These are phyloP conservation scores for Drosophila sulfurigaster DNA, from an alignment of 1,140 invertebrate genomes.

Conservation along the genomic window DNA sequence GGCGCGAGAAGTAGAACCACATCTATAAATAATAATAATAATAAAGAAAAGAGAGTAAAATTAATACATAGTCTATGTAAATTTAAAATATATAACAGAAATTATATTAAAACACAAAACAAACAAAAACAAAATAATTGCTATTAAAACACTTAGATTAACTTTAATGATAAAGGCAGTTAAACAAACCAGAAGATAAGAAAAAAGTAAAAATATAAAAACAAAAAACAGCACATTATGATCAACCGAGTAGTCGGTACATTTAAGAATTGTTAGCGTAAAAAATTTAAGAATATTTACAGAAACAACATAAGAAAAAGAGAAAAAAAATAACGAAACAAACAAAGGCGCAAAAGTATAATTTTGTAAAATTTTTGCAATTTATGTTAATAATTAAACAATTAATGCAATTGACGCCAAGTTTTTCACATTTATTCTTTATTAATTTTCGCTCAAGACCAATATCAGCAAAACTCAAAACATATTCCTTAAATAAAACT, in stretches of 20 bases:
- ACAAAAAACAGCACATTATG: constrained; percentile 49
- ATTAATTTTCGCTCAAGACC: constrained; percentile 57
- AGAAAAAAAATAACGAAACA: constrained; percentile 48
- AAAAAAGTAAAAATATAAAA: constrained; percentile 36
- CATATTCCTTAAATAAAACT: constrained; percentile 44
- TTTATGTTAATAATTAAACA: constrained; percentile 63
- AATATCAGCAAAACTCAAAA: constrained; percentile 44
- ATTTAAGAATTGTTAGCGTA: constrained; percentile 76
- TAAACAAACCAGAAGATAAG: constrained; percentile 45
- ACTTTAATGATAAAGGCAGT: constrained; percentile 69
- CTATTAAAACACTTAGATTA: constrained; percentile 73
- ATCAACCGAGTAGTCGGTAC: constrained; percentile 62
- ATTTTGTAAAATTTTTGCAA: constrained; percentile 80
- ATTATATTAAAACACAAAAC: constrained; percentile 69
- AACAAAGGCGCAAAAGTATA: constrained; percentile 68
- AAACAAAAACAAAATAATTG: constrained; percentile 48
- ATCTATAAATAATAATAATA: constrained; percentile 70
- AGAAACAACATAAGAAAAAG: constrained; percentile 38
- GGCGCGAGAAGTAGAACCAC: constrained; percentile 68
- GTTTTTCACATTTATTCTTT: constrained; percentile 48
- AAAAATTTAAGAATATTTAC: constrained; percentile 79
- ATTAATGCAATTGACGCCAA: constrained; percentile 64
- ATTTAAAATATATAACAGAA: constrained; percentile 79
- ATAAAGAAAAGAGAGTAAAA: constrained; percentile 53
- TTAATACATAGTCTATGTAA: constrained; percentile 81